These are phyloP conservation scores for Cephus rjabovi DNA, from an alignment of 2,888 invertebrate species.

Conservation along the genomic window DNA sequence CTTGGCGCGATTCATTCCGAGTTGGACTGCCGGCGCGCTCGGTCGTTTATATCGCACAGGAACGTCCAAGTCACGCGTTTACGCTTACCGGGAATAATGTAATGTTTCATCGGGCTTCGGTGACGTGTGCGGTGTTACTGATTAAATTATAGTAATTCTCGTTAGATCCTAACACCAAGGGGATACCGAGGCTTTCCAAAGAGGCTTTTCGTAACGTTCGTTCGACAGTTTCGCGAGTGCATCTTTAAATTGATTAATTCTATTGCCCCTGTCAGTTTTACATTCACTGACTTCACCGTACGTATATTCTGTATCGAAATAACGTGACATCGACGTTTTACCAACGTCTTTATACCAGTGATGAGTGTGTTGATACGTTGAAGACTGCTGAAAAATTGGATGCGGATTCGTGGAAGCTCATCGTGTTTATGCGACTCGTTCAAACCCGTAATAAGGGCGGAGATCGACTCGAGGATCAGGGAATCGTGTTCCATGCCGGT, in stretches of 20 bases:
- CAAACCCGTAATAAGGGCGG: background rate
- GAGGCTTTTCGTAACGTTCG: background rate
- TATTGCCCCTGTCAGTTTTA: background rate
- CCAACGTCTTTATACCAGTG: background rate
- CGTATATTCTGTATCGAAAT: background rate
- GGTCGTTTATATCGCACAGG: conserved; percentile 26
- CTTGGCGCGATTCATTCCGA: conserved; percentile 46
- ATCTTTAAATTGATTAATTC: background rate
- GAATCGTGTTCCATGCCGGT: conserved; percentile 29
- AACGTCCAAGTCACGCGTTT: background rate
- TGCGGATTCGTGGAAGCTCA: background rate
- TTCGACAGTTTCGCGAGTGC: background rate
- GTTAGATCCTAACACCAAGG: background rate
- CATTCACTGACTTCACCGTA: background rate
- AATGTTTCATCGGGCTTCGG: background rate
- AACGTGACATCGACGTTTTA: background rate
- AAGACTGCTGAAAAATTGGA: background rate
- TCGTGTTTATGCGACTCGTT: background rate
- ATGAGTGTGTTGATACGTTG: background rate
- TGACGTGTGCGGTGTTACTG: background rate
- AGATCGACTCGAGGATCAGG: background rate
- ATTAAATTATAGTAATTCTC: background rate
- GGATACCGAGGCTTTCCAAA: background rate
- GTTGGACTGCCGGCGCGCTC: conserved; percentile 50
- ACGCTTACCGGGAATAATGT: background rate